phyloP scores from a whole-genome alignment of 2,113 vertebrate species.

The Hippocampus zosterae region DNA sequence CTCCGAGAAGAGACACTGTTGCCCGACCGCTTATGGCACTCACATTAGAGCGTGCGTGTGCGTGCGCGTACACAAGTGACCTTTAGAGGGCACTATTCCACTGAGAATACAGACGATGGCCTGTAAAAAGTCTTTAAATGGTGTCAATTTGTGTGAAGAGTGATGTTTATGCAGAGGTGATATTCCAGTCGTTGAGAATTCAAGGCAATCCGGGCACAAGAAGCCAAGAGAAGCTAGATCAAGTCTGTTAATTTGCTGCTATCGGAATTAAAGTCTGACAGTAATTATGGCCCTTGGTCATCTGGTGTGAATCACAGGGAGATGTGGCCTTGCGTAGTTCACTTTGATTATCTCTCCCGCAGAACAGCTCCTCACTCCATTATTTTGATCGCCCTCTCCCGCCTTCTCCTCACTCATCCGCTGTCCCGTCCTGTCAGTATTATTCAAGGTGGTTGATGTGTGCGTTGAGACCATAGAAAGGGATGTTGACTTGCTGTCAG shows the following conservation, averaged over 20 bases:
- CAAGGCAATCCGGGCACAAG: slow-evolving; percentile 16
- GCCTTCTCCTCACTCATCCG: slow-evolving; percentile 25
- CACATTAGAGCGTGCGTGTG: neutral
- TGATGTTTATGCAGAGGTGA: slow-evolving; percentile 11
- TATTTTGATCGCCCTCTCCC: slow-evolving; percentile 44
- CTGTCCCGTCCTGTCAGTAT: slow-evolving; percentile 19
- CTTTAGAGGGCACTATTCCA: slow-evolving; percentile 68
- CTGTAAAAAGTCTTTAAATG: slow-evolving; percentile 7
- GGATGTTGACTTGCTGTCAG: slow-evolving; percentile 41
- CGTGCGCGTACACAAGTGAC: slow-evolving; percentile 12
- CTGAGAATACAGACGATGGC: slow-evolving; percentile 53
- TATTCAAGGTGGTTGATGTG: slow-evolving; percentile 4
- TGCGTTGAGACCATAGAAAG: slow-evolving; percentile 35
- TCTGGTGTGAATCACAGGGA: slow-evolving; percentile 60
- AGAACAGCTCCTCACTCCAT: slow-evolving; percentile 57
- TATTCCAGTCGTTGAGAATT: slow-evolving; percentile 27
- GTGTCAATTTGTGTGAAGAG: neutral
- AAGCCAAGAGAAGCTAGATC: slow-evolving; percentile 44
- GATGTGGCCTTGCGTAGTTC: slow-evolving; percentile 60
- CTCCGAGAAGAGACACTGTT: slow-evolving; percentile 42
- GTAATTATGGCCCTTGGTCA: slow-evolving; percentile 70
- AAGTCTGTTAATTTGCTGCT: slow-evolving; percentile 67
- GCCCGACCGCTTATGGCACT: slow-evolving; percentile 27
- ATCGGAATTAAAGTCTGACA: slow-evolving; percentile 64
- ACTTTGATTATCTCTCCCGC: slow-evolving; percentile 66